A percentile compares a stretch with the other conserved stretches of the same genome.
Conservation (phyloP, 2,113 vertebrate genomes). For the Microcebus griseorufus region DNA sequence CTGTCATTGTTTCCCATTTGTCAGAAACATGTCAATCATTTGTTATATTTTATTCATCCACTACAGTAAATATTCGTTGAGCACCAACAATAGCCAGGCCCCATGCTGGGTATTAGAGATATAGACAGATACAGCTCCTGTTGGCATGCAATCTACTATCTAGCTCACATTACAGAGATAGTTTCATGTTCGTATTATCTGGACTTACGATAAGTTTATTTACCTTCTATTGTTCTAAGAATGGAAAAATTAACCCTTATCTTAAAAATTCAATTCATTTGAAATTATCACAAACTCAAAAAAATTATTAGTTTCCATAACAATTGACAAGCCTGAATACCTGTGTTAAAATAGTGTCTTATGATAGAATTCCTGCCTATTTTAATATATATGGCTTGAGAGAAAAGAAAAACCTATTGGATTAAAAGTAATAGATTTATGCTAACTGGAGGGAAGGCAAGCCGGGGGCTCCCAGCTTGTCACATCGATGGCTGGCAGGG, state of each 20-base stretch:
- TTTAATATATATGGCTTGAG: not conserved
- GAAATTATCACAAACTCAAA: not conserved
- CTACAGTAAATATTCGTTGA: not conserved
- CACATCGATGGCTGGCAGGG: not conserved
- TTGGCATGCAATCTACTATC: not conserved
- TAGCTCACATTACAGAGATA: not conserved
- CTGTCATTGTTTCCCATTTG: not conserved
- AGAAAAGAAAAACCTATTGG: not conserved
- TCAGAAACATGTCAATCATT: not conserved
- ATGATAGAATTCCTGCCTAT: not conserved
- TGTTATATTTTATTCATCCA: not conserved
- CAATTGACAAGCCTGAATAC: not conserved
- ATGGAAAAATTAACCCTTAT: not conserved
- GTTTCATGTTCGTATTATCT: not conserved
- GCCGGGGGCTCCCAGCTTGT: not conserved
- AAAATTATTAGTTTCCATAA: not conserved
- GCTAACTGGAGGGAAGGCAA: not conserved
- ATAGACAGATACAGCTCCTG: not conserved
- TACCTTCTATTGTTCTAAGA: not conserved
- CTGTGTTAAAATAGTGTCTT: not conserved
- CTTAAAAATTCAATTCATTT: slow-evolving; percentile 13
- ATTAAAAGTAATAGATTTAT: not conserved
- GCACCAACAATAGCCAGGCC: not conserved
- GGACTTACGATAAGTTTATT: not conserved
- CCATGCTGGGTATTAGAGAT: not conserved